Base-by-base conservation (phyloP, 2,888 invertebrate species). In the Ryuthela nishihirai region DNA sequence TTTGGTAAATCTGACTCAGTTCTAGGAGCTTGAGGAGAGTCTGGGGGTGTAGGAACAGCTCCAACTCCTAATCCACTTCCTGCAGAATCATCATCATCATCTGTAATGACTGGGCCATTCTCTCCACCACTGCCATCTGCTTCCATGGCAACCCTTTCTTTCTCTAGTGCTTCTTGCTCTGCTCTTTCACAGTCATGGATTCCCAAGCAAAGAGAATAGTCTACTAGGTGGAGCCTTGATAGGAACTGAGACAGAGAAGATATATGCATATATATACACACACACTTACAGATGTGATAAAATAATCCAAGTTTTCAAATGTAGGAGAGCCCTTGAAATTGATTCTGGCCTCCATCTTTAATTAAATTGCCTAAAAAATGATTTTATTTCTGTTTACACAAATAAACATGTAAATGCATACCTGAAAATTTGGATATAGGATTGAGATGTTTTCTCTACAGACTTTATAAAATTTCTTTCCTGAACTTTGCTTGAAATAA, bases 221-320 rank as follows among this genome's bases (percentile, higher is more conserved):
- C 99, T 98, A 99, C 99, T 68, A 99, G 81, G 78, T 98, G 95
- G 40, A 95, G 79, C 72, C 88, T 88, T 15, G 92, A 88, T 64
- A 99, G 79, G 76, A 98, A 95, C 88, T 95, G 75, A 56, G 36
- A 64, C 42, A 60, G 26, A 58, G 34, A 24, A n/a, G n/a, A n/a
- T n/a, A n/a, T n/a, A n/a, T n/a, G n/a, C n/a, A n/a, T n/a, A n/a
- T n/a, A n/a, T n/a, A n/a, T n/a, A n/a, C n/a, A n/a, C n/a, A n/a
- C n/a, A n/a, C n/a, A n/a, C n/a, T n/a, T n/a, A n/a, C n/a, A n/a
- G n/a, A n/a, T n/a, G n/a, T n/a, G n/a, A n/a, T n/a, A n/a, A n/a
- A n/a, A n/a, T n/a, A n/a, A n/a, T n/a, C n/a, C n/a, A n/a, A n/a
- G n/a, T n/a, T n/a, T n/a, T n/a, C n/a, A n/a, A n/a, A n/a, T n/a